Conservation (phyloP, 2,113 vertebrate species). For the Pan troglodytes region DNA sequence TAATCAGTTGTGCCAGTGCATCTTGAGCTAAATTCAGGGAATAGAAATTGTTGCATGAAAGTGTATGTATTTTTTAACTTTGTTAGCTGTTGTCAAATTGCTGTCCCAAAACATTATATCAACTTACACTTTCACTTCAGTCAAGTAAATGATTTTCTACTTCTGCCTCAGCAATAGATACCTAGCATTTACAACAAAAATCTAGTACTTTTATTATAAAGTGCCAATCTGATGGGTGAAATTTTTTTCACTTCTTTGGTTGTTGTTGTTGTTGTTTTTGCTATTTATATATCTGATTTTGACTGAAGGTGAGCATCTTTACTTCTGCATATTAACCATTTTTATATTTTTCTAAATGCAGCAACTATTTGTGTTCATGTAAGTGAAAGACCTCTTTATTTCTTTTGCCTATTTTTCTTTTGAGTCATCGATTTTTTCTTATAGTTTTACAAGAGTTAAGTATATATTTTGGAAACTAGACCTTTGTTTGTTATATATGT, state of each 20-base stretch:
- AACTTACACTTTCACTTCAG: neutral
- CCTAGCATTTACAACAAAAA: neutral
- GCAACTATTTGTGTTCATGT: neutral
- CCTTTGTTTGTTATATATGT: neutral
- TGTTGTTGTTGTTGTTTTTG: neutral
- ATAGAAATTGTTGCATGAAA: constrained; percentile 1
- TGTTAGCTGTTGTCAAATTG: neutral
- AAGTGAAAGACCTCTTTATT: neutral
- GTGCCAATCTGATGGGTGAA: neutral
- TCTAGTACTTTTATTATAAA: neutral
- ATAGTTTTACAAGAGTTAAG: neutral
- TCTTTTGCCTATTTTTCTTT: neutral
- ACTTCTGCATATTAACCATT: neutral
- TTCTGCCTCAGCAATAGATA: neutral
- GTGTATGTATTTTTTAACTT: neutral
- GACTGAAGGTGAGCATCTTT: neutral
- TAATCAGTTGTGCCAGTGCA: neutral
- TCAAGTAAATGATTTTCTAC: neutral
- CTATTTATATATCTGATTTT: neutral
- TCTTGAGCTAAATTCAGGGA: neutral
- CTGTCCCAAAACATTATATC: neutral
- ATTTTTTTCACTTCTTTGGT: neutral
- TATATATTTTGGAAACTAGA: neutral
- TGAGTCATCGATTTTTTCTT: neutral
- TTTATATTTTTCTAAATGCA: neutral